Conservation (phyloP, 2,113 vertebrate species). For the Rhagologus leucostigma region DNA sequence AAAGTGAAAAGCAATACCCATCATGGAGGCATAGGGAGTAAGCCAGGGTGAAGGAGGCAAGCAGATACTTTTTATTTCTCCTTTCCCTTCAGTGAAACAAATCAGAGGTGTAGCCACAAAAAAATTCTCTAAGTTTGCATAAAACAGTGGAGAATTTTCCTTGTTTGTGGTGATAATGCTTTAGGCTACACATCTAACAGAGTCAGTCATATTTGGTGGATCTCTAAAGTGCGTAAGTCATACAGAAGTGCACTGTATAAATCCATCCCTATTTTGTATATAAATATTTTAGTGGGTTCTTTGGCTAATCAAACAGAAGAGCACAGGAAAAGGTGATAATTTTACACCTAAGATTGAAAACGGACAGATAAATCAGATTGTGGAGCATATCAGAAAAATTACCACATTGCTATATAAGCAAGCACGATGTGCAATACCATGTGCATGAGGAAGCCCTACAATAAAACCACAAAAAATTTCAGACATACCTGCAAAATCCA, state of each 20-base stretch:
- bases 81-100: not conserved
- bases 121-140: not conserved
- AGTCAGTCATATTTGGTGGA: not conserved
- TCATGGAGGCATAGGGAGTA: not conserved
- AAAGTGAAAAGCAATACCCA: not conserved
- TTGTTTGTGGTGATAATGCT: not conserved
- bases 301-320: not conserved
- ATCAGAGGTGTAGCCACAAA: not conserved
- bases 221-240: not conserved
- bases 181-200: not conserved
- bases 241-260: not conserved
- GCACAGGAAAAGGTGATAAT: not conserved
- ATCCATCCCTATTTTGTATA: not conserved
- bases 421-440: fast-evolving
- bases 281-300: not conserved
- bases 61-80: not conserved
- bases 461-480: not conserved
- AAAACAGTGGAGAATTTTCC: not conserved
- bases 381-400: not conserved
- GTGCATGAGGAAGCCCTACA: not conserved
- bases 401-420: not conserved
- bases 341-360: not conserved
- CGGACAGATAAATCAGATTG: not conserved
- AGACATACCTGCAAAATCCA: not conserved
- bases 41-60: not conserved